A percentile compares a stretch with the other conserved stretches of the same genome.
phyloP scores from a whole-genome alignment of 2,113 vertebrate species.

The Lontra canadensis region DNA sequence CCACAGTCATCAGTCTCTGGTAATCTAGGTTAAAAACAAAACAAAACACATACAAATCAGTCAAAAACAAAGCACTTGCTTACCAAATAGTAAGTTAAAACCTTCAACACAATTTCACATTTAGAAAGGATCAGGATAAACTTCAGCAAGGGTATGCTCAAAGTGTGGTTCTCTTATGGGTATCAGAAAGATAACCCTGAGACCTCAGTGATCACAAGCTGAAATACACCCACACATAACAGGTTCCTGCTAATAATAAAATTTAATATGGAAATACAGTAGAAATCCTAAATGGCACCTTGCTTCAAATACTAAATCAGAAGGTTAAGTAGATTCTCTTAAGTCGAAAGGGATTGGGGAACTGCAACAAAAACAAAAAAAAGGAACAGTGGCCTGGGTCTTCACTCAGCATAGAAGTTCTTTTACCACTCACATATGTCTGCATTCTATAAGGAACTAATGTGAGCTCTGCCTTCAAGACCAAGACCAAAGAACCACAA shows the following conservation, averaged over 20 bases:
- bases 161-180: background rate
- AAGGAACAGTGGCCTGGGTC: background rate
- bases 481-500: background rate
- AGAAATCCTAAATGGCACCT: conserved; percentile 37
- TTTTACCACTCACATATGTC: background rate
- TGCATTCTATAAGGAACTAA: background rate
- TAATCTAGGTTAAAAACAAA: conserved; percentile 85
- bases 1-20: conserved; percentile 93
- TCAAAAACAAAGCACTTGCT: conserved; percentile 48
- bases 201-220: background rate
- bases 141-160: background rate
- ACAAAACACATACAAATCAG: conserved; percentile 45
- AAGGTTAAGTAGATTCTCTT: background rate
- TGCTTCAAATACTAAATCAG: conserved; percentile 2
- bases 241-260: conserved; percentile 14
- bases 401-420: background rate
- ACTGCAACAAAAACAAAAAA: background rate
- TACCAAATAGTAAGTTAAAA: conserved; percentile 4
- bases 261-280: background rate
- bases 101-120: conserved; percentile 10
- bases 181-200: background rate
- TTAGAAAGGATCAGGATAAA: conserved; percentile 39
- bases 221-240: background rate
- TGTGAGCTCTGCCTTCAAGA: background rate
- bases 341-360: background rate